These are phyloP conservation scores for Oscheius myriophilus DNA, from an alignment of 2,888 invertebrate genomes.

Conservation along the genomic window DNA sequence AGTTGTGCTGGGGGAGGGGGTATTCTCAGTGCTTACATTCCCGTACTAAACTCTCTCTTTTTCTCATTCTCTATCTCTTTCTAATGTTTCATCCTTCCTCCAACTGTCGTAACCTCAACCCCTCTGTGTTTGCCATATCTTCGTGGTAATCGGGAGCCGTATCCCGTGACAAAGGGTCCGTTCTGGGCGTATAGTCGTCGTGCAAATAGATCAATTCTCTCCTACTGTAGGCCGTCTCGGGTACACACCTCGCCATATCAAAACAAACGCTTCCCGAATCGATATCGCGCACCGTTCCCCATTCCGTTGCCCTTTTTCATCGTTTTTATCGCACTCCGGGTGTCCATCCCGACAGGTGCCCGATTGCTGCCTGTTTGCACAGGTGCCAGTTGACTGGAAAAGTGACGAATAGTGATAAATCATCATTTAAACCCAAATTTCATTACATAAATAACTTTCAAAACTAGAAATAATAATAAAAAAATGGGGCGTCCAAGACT, in stretches of 20 bases:
- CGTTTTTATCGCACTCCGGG: too few species aligned
- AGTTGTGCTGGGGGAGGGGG: too few species aligned
- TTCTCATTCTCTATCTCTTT: not conserved
- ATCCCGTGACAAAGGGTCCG: constrained; percentile 19
- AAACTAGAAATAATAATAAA: too few species aligned
- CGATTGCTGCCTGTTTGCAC: too few species aligned
- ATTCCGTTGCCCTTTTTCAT: too few species aligned
- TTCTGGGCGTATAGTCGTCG: constrained; percentile 29
- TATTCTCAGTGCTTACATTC: too few species aligned
- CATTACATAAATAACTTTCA: too few species aligned
- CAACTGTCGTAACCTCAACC: not conserved
- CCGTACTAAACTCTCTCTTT: constrained; percentile 3
- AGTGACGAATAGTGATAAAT: too few species aligned
- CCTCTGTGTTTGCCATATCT: constrained; percentile 24
- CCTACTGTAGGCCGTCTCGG: constrained; percentile 31
- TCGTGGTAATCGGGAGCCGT: constrained; percentile 27
- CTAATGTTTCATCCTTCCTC: not conserved
- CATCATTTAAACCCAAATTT: too few species aligned
- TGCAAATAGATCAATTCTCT: constrained; percentile 34
- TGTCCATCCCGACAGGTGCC: too few species aligned
- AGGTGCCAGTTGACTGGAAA: too few species aligned
- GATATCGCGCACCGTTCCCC: constrained; percentile 1
- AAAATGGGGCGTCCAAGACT: too few species aligned
- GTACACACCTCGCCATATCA: constrained; percentile 30
- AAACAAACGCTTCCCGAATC: constrained; percentile 26